phyloP scores from a whole-genome alignment of 1,140 invertebrate species.

The Holotrichia oblita region DNA sequence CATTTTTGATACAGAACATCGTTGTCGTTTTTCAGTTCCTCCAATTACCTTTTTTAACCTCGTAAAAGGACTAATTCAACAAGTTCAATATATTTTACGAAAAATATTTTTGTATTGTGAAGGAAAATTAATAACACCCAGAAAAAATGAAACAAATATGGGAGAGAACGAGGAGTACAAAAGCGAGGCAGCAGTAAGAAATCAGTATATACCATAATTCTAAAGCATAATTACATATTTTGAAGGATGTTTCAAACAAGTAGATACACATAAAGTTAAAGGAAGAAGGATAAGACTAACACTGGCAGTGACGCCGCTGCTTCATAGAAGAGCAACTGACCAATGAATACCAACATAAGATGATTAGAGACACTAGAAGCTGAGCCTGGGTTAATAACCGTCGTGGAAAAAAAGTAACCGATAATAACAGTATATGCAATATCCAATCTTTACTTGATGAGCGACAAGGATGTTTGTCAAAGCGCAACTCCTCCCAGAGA shows the following conservation, averaged over 20 bases:
- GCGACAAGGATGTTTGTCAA: slow-evolving; percentile 50
- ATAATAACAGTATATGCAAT: slow-evolving; percentile 52
- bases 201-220: slow-evolving; percentile 26
- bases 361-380: slow-evolving; percentile 43
- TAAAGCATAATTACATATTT: slow-evolving; percentile 17
- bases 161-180: background rate
- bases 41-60: too few relatives aligned
- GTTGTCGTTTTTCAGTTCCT: too few relatives aligned
- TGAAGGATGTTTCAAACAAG: background rate
- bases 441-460: slow-evolving; percentile 53
- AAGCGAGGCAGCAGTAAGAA: background rate
- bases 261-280: background rate
- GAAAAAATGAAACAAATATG: too few relatives aligned
- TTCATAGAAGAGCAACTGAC: background rate
- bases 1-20: too few relatives aligned
- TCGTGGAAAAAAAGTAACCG: slow-evolving; percentile 45
- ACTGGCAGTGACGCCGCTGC: background rate
- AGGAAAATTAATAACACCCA: too few relatives aligned
- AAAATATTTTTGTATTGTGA: too few relatives aligned
- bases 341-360: slow-evolving; percentile 15
- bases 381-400: slow-evolving; percentile 48
- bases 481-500: slow-evolving; percentile 48
- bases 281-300: background rate
- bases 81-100: too few relatives aligned
- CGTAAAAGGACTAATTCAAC: too few relatives aligned